A percentile compares a stretch with the other conserved stretches of the same genome.
Conservation (phyloP, 2,888 invertebrate genomes). For the Protonemura montana region DNA sequence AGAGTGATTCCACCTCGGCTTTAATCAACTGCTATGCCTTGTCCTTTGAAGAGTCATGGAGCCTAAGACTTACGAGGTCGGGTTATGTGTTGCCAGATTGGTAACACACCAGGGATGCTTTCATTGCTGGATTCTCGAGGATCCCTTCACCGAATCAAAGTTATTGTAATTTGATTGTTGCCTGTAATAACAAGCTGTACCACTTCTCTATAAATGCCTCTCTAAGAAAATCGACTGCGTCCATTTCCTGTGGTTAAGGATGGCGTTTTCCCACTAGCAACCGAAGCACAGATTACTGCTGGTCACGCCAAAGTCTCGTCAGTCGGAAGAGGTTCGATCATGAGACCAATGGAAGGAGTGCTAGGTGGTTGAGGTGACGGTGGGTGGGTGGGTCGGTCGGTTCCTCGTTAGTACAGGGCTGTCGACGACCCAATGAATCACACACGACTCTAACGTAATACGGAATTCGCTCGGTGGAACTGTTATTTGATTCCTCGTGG, state of each 20-base stretch:
- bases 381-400: not conserved
- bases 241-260: not conserved
- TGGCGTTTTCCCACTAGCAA: not conserved
- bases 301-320: not conserved
- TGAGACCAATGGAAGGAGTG: not conserved
- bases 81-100: too few species aligned
- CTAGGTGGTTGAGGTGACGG: not conserved
- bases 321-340: not conserved
- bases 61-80: too few species aligned
- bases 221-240: not conserved
- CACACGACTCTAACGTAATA: not conserved
- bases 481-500: too few species aligned
- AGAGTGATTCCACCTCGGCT: not conserved
- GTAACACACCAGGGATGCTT: too few species aligned
- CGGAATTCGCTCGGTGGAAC: not conserved
- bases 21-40: not conserved
- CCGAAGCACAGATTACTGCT: not conserved
- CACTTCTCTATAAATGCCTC: too few species aligned
- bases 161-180: too few species aligned
- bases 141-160: too few species aligned
- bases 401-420: not conserved
- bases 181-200: too few species aligned
- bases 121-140: too few species aligned
- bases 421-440: not conserved
- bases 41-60: not conserved